These are phyloP conservation scores for Nettapus auritus DNA, from an alignment of 2,113 vertebrate genomes.

Conservation along the genomic window DNA sequence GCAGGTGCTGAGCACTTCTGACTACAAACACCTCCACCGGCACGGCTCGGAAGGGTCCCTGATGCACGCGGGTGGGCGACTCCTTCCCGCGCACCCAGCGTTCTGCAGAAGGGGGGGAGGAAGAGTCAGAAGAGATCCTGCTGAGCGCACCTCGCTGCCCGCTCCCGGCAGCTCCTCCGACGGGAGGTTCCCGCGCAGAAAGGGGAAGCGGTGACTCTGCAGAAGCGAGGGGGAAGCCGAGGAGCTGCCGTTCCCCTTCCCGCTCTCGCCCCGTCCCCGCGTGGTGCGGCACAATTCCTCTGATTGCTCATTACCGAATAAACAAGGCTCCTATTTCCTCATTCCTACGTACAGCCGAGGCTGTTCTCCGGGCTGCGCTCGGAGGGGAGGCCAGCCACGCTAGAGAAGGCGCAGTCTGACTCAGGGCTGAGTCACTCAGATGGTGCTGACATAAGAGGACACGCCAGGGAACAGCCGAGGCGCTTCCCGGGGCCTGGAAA, in stretches of 20 bases:
- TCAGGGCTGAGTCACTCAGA: constrained; percentile 14
- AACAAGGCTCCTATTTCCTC: neutral
- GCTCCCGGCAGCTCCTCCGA: neutral
- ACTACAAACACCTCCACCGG: neutral
- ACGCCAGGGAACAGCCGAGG: neutral
- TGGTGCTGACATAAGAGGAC: constrained; percentile 14
- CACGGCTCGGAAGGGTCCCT: neutral
- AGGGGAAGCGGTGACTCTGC: neutral
- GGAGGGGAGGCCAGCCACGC: neutral
- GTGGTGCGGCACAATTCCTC: neutral
- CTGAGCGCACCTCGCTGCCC: no score
- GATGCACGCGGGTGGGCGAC: neutral
- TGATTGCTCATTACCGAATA: neutral
- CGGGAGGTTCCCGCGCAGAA: neutral
- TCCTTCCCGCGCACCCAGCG: neutral
- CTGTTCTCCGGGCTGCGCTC: neutral
- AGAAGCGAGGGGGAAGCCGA: neutral
- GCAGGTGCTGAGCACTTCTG: neutral
- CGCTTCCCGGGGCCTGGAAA: neutral
- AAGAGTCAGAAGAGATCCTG: neutral
- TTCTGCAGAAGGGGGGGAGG: neutral
- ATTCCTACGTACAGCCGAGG: neutral
- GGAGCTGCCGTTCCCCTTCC: neutral
- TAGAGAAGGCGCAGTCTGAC: neutral
- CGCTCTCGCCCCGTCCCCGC: neutral